Base-by-base conservation (phyloP, 2,113 vertebrate genomes). In the Tursiops truncatus region DNA sequence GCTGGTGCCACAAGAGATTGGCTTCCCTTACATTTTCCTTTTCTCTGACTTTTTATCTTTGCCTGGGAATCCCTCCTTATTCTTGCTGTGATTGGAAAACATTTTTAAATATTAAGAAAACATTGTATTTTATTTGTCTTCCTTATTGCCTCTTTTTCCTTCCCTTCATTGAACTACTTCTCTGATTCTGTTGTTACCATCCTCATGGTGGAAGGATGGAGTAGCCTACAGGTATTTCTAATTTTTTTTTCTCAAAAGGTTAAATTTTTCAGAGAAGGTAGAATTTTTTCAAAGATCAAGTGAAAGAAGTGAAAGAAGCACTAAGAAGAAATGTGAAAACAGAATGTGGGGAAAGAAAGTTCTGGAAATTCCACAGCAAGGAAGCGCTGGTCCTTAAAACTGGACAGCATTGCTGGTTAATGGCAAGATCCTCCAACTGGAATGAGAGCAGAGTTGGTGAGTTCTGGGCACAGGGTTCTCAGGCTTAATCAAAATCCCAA, bases 231-330 rank as follows among this genome's bases (percentile, higher is more conserved):
- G 3, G 17, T 77, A 2, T 47, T 85, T 84, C 3, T 28, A 4
- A 2, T 58, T 53, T 56, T 60, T n/a, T 79, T 93, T 41, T 15
- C 41, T 58, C 10, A 62, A 47, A 65, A 84, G 5, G 1, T 60
- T 92, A 84, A 70, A 89, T 73, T 17, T 23, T 79, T 80, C 47
- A 80, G 41, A 53, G 28, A 5, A 80, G 5, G 2, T 56, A 53
- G 33, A 60, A 67, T 62, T 11, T 60, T 84, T 67, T 74, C 76
- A 74, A 84, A 89, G 14, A 87, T 47, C 38, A 91, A 83, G 28
- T 47, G 23, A 76, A 82, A 25, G 6, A 10, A 5, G 44, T 85
- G 28, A 76, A 90, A 58, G 25, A 74, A 95, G 6, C 38, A 76
- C 8, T n/a, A 31, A 76, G 53, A 94, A n/a, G 13, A 86, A 70